Percentiles rank a stretch among this genome's conserved stretches.
phyloP scores from a whole-genome alignment of 2,113 vertebrate species.

The Ceuthmochares aereus region DNA sequence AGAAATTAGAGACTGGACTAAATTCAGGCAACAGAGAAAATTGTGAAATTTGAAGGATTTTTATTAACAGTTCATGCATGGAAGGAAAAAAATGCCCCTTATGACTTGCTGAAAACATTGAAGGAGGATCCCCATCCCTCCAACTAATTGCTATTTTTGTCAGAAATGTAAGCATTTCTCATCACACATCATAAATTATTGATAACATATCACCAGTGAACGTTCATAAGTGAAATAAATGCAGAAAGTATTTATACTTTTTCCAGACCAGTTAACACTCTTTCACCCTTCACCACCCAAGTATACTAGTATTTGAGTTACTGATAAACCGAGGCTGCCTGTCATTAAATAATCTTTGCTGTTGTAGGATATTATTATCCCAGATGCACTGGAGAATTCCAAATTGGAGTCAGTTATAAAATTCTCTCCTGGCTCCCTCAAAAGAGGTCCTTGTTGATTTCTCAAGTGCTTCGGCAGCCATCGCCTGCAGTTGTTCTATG shows the following conservation, averaged over 20 bases:
- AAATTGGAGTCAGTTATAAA: background rate
- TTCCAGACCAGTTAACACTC: conserved; percentile 57
- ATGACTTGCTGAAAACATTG: background rate
- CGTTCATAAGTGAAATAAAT: conserved; percentile 57
- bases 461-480: background rate
- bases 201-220: conserved; percentile 65
- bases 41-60: background rate
- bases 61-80: background rate
- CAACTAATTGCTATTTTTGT: conserved; percentile 52
- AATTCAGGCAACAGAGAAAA: background rate
- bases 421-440: background rate
- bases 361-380: background rate
- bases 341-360: background rate
- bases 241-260: conserved; percentile 48
- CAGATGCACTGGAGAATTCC: background rate
- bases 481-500: background rate
- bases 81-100: background rate
- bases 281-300: conserved; percentile 33
- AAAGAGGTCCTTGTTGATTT: conserved; percentile 44
- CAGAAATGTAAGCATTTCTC: conserved; percentile 44
- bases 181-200: conserved; percentile 69
- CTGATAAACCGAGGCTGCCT: conserved; percentile 17
- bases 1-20: background rate
- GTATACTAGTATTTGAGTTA: conserved; percentile 30
- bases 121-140: conserved; percentile 32